Base-by-base conservation (phyloP, 1,140 invertebrate species). In the Lordiphosa stackelbergi region DNA sequence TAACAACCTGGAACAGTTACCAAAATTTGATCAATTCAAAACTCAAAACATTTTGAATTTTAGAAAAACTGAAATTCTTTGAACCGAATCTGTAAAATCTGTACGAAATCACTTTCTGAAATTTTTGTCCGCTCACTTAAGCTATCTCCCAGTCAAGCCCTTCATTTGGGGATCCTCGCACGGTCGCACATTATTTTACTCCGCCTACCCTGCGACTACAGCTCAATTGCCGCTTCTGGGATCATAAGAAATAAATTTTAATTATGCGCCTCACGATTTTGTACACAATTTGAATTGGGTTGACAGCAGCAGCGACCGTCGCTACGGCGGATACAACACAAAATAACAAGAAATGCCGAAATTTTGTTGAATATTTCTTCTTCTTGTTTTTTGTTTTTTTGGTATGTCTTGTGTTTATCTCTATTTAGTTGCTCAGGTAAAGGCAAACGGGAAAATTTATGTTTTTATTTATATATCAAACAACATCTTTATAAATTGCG, bases 231-330 rank as follows among this genome's bases (percentile, higher is more conserved):
- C 28, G 28, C 28, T 31, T 31, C 28, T 31, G 6, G 28, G 28
- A 31, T 31, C 28, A 31, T 31, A 31, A 7, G 28, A 73, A 59
- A 66, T 71, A 81, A 69, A 81, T 81, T 72, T 81, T 81, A 81
- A 81, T 81, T 81, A 81, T 81, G 77, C 75, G 53, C 42, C 66
- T 83, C 75, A 81, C 75, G 75, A 81, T 75, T 79, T 72, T 81
- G 56, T 83, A 81, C 77, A 81, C 75, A 81, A 81, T 81, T 81
- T 81, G 75, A 81, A 81, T 81, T 83, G 75, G 75, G 75, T 81
- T 81, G 75, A 81, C 75, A 83, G 75, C 62, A 43, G 28, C 28
- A 31, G 6, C 28, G 60, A 45, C 66, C 52, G 55, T 48, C 48
- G 58, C 64, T 49, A 58, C 38, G 35, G 6, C 28, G 28, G 28